Percentiles rank a stretch among this genome's conserved stretches.
These are phyloP conservation scores for Automeris io DNA, from an alignment of 2,888 invertebrate genomes.

Conservation along the genomic window DNA sequence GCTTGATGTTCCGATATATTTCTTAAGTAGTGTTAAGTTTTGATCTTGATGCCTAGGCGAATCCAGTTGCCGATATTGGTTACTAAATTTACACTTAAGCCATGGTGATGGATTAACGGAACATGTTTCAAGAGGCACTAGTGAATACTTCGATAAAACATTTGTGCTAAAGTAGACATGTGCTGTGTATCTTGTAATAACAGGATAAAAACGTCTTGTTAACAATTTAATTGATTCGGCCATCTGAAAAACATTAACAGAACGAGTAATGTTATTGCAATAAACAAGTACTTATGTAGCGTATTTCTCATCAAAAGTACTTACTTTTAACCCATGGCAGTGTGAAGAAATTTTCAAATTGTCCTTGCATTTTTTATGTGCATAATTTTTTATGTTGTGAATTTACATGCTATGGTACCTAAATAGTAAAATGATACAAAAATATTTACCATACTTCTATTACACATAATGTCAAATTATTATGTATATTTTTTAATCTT, in stretches of 20 bases:
- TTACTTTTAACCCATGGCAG: slow-evolving; percentile 24
- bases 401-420: too few species aligned
- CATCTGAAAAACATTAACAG: slow-evolving; percentile 41
- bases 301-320: not conserved
- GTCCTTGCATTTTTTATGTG: not conserved
- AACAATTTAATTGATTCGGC: slow-evolving; percentile 35
- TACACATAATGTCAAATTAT: too few species aligned
- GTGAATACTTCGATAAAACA: not conserved
- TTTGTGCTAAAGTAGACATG: not conserved
- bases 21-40: slow-evolving; percentile 25
- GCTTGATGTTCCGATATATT: slow-evolving; percentile 23
- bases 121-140: not conserved
- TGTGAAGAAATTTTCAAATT: not conserved
- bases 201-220: slow-evolving; percentile 7
- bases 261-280: not conserved
- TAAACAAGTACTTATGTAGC: not conserved
- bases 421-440: too few species aligned
- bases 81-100: slow-evolving; percentile 12
- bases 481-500: too few species aligned
- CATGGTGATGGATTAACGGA: slow-evolving; percentile 3
- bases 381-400: not conserved
- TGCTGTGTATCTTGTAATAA: not conserved
- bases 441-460: too few species aligned
- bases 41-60: slow-evolving; percentile 20
- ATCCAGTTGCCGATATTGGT: slow-evolving; percentile 33